Percentiles rank a stretch among this genome's conserved stretches.
Conservation (phyloP, 2,113 vertebrate species). For the Pedetes capensis region DNA sequence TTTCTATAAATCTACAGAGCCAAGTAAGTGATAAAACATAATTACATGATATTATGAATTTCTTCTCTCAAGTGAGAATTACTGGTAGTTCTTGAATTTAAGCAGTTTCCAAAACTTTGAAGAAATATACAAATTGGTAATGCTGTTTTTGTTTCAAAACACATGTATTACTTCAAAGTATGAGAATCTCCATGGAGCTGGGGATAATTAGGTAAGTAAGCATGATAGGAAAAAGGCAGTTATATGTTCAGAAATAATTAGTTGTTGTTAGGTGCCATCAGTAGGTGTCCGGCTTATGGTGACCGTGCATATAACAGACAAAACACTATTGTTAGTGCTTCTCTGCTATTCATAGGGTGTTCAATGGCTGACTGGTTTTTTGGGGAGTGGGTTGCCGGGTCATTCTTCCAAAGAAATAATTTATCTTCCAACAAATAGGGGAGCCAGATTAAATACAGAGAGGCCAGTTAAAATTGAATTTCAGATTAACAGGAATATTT, state of each 20-base stretch:
- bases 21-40: slow-evolving; percentile 26
- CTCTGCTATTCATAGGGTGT: too few species aligned
- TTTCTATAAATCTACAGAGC: slow-evolving; percentile 33
- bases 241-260: slow-evolving; percentile 29
- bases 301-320: too few species aligned
- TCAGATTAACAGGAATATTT: not conserved
- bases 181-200: not conserved
- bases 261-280: too few species aligned
- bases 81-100: slow-evolving; percentile 14
- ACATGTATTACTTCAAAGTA: not conserved
- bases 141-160: not conserved
- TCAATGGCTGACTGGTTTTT: too few species aligned
- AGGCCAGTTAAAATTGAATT: not conserved
- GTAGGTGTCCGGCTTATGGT: too few species aligned
- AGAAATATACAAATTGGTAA: not conserved
- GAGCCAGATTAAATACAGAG: not conserved
- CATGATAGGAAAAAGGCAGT: not conserved
- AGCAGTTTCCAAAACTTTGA: slow-evolving; percentile 27
- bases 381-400: too few species aligned
- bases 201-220: not conserved
- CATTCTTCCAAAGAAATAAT: too few species aligned
- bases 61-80: slow-evolving; percentile 20
- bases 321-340: too few species aligned
- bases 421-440: not conserved
- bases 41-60: not conserved